Percentiles rank a stretch among this genome's conserved stretches.
These are phyloP conservation scores for Orycteropus afer DNA, from an alignment of 2,113 vertebrate genomes.

Conservation along the genomic window DNA sequence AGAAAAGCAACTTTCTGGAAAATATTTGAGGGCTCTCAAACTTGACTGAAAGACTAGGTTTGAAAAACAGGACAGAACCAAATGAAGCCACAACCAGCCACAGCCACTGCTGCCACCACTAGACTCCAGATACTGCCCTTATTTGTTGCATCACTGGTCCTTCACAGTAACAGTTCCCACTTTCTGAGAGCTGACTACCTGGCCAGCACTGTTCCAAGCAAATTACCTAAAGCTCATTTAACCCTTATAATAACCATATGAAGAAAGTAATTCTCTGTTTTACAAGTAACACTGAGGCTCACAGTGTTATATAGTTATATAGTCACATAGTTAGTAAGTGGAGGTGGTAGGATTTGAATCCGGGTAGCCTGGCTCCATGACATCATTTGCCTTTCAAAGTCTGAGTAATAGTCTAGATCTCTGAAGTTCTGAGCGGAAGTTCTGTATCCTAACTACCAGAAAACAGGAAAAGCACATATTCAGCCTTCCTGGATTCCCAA, in stretches of 20 bases:
- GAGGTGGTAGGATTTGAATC: neutral
- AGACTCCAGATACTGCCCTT: neutral
- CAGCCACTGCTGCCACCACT: neutral
- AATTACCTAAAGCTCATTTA: neutral
- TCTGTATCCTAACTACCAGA: neutral
- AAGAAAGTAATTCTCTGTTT: neutral
- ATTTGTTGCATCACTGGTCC: rapidly evolving
- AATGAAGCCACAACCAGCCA: neutral
- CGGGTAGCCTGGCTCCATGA: neutral
- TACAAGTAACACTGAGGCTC: neutral
- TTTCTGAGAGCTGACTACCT: neutral
- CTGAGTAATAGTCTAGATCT: no score
- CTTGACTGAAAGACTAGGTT: neutral
- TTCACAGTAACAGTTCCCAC: neutral
- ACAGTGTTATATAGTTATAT: no score
- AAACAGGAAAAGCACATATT: neutral
- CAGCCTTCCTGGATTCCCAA: neutral
- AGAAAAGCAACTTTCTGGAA: slow-evolving; percentile 27
- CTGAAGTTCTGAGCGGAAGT: neutral
- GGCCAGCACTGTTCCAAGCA: neutral
- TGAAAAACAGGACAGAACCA: neutral
- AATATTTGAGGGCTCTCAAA: neutral
- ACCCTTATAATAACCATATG: neutral
- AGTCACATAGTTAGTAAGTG: neutral
- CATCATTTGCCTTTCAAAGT: neutral